phyloP scores from a whole-genome alignment of 2,888 invertebrate genomes.

The Amiota communis region DNA sequence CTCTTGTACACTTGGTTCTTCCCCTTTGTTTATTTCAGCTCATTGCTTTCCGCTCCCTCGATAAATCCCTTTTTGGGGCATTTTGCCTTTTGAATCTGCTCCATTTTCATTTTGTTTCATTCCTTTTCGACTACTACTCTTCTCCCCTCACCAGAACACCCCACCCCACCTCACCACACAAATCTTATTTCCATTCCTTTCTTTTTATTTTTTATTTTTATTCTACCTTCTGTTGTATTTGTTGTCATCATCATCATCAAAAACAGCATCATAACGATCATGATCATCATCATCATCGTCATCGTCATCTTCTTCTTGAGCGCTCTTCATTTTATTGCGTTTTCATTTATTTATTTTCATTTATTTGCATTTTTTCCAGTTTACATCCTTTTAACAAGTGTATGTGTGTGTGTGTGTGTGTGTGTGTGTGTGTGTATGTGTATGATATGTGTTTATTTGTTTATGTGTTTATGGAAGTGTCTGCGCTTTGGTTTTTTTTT shows the following conservation, averaged over 20 bases:
- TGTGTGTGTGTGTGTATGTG: conserved; percentile 7
- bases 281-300: background rate
- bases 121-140: background rate
- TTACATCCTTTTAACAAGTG: background rate
- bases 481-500: background rate
- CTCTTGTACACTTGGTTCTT: background rate
- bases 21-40: background rate
- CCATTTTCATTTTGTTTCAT: conserved; percentile 2
- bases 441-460: conserved; percentile 17
- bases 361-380: conserved; percentile 29
- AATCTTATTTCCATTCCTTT: too few relatives aligned
- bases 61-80: background rate
- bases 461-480: background rate
- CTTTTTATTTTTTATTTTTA: too few relatives aligned
- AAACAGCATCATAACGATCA: background rate
- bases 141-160: background rate
- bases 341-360: conserved; percentile 23
- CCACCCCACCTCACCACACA: too few relatives aligned
- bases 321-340: conserved; percentile 13
- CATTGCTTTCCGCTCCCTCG: background rate
- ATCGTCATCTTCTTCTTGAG: conserved; percentile 1
- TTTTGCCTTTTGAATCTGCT: conserved; percentile 1
- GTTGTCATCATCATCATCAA: background rate
- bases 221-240: background rate
- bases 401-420: conserved; percentile 18